These are phyloP conservation scores for Plebejus anna DNA, from an alignment of 2,888 invertebrate genomes.

Conservation along the genomic window DNA sequence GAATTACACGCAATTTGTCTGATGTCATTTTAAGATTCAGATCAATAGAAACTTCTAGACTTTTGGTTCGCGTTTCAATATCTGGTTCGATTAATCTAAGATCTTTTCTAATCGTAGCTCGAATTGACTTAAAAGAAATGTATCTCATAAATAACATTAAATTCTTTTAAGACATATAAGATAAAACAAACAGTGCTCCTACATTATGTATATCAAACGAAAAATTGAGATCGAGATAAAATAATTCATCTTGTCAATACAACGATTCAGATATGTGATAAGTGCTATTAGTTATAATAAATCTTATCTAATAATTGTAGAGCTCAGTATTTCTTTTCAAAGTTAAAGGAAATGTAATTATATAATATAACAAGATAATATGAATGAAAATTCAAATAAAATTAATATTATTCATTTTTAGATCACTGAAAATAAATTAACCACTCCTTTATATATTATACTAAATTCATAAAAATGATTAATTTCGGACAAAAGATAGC, in stretches of 20 bases:
- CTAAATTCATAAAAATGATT: no score
- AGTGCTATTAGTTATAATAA: not conserved
- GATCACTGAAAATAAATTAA: not conserved
- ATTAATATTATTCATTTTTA: not conserved
- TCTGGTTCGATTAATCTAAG: not conserved
- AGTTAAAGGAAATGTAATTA: not conserved
- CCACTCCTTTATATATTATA: no score
- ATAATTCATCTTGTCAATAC: constrained; percentile 7
- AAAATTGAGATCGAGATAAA: constrained; percentile 5
- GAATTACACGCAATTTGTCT: constrained; percentile 9
- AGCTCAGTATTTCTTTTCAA: not conserved
- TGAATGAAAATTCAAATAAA: not conserved
- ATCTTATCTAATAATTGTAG: not conserved
- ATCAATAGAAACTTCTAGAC: constrained; percentile 5
- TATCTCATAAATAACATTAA: not conserved
- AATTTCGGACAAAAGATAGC: no score
- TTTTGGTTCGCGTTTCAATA: not conserved
- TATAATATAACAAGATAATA: not conserved
- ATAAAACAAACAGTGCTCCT: constrained; percentile 6
- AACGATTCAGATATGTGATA: not conserved
- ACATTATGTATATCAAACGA: not conserved
- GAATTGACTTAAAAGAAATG: not conserved
- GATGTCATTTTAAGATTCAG: not conserved
- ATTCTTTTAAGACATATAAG: not conserved
- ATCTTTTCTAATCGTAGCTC: not conserved